A percentile compares a stretch with the other conserved stretches of the same genome.
Evolutionary conservation across 2,888 invertebrate genomes (phyloP).

Genomic region (Notocelia uddmanniana): DNA sequence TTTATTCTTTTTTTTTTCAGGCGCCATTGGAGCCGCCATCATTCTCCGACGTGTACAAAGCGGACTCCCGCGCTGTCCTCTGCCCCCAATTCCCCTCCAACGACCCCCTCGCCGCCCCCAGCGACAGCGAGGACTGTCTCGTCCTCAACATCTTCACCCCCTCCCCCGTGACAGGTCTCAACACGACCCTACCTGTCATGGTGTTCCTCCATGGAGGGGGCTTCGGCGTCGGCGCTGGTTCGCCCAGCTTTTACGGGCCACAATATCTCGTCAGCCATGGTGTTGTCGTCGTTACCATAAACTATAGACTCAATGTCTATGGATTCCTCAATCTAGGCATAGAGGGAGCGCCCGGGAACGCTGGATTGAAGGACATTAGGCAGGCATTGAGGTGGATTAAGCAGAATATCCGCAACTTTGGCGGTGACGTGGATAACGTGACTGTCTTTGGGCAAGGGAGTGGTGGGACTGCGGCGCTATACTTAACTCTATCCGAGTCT

Average conservation of each 20-base stretch:
- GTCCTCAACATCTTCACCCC: conserved; percentile 78
- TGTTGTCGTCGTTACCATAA: conserved; percentile 78
- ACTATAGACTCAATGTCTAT: conserved; percentile 79
- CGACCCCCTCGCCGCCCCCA: conserved; percentile 72
- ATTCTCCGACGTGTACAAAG: conserved; percentile 69
- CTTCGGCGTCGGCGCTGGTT: conserved; percentile 77
- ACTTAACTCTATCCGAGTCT: conserved; percentile 71
- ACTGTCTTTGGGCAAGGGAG: conserved; percentile 81
- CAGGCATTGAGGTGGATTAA: conserved; percentile 78
- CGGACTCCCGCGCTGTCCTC: conserved; percentile 67
- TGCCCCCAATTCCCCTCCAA: conserved; percentile 76
- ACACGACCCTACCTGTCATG: conserved; percentile 72
- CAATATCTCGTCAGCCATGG: conserved; percentile 76
- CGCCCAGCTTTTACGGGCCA: conserved; percentile 75
- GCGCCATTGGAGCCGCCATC: conserved; percentile 68
- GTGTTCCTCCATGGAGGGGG: conserved; percentile 83
- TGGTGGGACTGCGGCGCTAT: conserved; percentile 76
- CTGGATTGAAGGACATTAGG: conserved; percentile 79
- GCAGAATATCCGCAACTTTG: conserved; percentile 71
- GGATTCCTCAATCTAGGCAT: conserved; percentile 78
- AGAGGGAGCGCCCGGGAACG: conserved; percentile 78
- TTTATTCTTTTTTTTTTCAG: too few species aligned
- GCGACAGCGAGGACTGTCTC: conserved; percentile 80
- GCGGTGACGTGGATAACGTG: conserved; percentile 75
- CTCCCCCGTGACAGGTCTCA: conserved; percentile 52